Base-by-base conservation (phyloP, 2,888 invertebrate genomes). In the Hedychridium roseum region DNA sequence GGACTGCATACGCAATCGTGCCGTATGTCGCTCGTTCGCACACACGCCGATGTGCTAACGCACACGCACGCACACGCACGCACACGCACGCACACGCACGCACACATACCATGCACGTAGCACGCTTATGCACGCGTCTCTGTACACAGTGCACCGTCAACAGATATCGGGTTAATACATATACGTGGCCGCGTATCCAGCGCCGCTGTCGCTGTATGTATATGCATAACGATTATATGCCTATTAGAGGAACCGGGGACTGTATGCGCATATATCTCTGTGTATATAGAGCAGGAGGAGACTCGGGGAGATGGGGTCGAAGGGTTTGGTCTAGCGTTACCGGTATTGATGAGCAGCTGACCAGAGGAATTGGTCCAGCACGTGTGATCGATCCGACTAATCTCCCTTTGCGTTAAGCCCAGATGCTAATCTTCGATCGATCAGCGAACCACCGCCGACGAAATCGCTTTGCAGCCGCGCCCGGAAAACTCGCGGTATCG, bases 191-290 rank as follows among this genome's bases (percentile, higher is more conserved):
- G 17, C 16, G 36, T 42, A 52, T 51, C 14, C 27, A 27, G 16
- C 12, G 15, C 12, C 15, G 43, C 36, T 34, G 54, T 62, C 53
- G 54, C 64, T 63, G 61, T 70, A n/a, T n/a, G n/a, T n/a, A 68
- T 72, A 70, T 71, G 75, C 73, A 70, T 74, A 73, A 73, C 73
- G 75, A 77, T 76, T 76, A 77, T 76, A 76, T 76, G 74, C 75
- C 77, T 76, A 76, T 76, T 76, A 75, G 73, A 69, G 71, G 60
- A 74, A 70, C 62, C 68, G 68, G 63, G 62, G 37, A 39, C 55
- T 57, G 60, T 64, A 63, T 64, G 63, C 51, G 49, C 58, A 60
- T 53, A 53, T 51, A 54, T 37, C 16, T 30, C 50, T 48, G 52
- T 54, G 51, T 47, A 47, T 53, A 48, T 43, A 42, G 43, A 53